A percentile compares a stretch with the other conserved stretches of the same genome.
Conservation (phyloP, 2,888 invertebrate species). For the Creontiades dilutus region DNA sequence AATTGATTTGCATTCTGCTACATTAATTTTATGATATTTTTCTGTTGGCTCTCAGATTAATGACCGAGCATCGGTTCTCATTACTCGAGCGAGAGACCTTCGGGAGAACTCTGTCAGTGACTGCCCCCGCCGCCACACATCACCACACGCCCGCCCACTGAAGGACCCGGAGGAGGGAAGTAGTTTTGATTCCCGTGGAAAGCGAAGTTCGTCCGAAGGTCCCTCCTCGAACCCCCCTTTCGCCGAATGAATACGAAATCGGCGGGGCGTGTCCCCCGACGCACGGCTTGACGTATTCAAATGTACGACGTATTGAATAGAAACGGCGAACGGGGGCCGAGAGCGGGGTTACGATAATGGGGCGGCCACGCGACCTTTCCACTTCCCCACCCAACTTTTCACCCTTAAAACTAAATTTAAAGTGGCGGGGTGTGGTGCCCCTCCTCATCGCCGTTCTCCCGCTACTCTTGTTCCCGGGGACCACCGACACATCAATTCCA, state of each 20-base stretch:
- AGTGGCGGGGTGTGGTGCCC: constrained; percentile 72
- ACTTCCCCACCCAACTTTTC: constrained; percentile 71
- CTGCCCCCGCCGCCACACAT: background rate
- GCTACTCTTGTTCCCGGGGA: constrained; percentile 41
- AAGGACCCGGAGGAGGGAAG: constrained; percentile 32
- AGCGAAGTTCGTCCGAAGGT: constrained; percentile 31
- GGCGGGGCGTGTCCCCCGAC: constrained; percentile 71
- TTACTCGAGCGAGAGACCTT: background rate
- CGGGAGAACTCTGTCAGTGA: background rate
- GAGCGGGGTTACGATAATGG: constrained; percentile 58
- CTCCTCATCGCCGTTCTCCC: constrained; percentile 44
- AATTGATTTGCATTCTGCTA: background rate
- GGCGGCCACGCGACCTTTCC: constrained; percentile 71
- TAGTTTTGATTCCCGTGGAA: constrained; percentile 50
- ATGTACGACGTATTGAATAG: constrained; percentile 61
- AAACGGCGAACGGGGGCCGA: no score
- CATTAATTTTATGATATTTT: background rate
- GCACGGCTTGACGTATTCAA: constrained; percentile 74
- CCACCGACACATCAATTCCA: constrained; percentile 76
- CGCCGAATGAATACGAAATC: constrained; percentile 70
- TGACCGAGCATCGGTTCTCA: background rate
- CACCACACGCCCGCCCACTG: background rate
- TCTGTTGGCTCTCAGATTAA: background rate
- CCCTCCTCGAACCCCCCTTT: constrained; percentile 8
- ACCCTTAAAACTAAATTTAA: constrained; percentile 76